Evolutionary conservation across 2,797 vertebrate genomes (phyloP).

Genomic region (Petrocephalus sullivani): DNA sequence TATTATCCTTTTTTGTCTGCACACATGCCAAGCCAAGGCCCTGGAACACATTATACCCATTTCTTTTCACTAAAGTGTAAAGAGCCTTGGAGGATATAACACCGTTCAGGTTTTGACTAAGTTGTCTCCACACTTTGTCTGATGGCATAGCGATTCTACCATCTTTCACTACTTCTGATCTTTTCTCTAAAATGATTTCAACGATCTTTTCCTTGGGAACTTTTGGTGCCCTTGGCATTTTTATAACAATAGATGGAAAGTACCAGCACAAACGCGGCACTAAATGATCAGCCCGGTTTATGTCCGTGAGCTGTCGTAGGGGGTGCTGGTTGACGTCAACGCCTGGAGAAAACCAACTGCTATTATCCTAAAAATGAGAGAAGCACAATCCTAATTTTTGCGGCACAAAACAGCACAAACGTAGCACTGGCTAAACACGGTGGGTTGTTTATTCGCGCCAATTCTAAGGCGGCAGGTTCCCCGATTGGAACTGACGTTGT

Average conservation of each 20-base stretch:
- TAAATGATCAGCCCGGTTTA: neutral
- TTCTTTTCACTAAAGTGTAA: constrained; percentile 31
- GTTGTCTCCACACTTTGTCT: constrained; percentile 7
- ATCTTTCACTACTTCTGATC: neutral
- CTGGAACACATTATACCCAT: constrained; percentile 24
- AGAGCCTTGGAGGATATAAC: constrained; percentile 21
- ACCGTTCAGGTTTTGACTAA: constrained; percentile 20
- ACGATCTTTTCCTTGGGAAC: constrained; percentile 4
- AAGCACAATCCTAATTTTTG: neutral
- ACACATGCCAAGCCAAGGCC: neutral
- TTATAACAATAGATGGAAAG: neutral
- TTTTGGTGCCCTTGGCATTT: constrained; percentile 8
- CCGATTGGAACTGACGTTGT: neutral
- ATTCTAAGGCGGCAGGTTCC: neutral
- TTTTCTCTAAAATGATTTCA: neutral
- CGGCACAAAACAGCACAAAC: neutral
- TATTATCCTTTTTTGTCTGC: neutral
- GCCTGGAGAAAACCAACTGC: neutral
- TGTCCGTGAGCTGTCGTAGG: neutral
- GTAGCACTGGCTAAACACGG: neutral
- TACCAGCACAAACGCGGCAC: neutral
- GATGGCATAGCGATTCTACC: neutral
- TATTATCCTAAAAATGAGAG: neutral
- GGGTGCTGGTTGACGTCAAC: neutral
- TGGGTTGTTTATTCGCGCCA: neutral